Evolutionary conservation across 35 echinoderm and acorn worm species (phyloP), one percentile per base, ranked within the genome.

Genomic region (Ophioderma brevispina): DNA sequence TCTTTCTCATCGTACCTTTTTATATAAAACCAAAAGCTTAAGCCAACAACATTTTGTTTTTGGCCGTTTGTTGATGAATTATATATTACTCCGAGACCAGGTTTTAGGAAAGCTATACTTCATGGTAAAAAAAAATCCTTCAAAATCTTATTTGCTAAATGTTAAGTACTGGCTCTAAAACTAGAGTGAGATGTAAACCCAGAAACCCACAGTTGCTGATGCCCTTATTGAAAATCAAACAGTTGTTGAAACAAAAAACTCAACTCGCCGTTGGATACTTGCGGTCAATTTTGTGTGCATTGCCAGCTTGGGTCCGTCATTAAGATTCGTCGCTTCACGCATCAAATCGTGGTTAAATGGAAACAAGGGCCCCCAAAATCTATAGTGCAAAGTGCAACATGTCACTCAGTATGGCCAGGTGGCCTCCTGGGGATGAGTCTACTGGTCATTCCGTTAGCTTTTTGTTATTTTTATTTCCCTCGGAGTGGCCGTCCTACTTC

Each of bases 401-500:
- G 59, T 70, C 59, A 70, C 59, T 70, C 59, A 70, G 59, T 70
- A 25, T 25, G 59, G 59, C 59, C 59, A 70, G 59, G 59, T 70
- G 59, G 28, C 2, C 59, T 25, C 59, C 59, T 70, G 59, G 59
- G 59, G 59, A 70, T 25, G 59, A 70, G 59, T 70, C 59, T 70
- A 30, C 59, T 70, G 59, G 59, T 70, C 59, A 70, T 70, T 70
- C 59, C 59, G 59, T 6, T 70, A 25, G 59, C 59, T 70, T 13
- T 25, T 70, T 70, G 59, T 70, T 70, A 70, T 70, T 70, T 70
- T 70, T 70, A 70, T 70, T 70, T 70, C 59, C 59, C 59, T 70
- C 59, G 59, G 59, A 70, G 59, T 70, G 59, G 59, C 59, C 59
- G 59, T 25, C 59, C 59, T 70, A 70, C 59, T 70, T 70, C 59